Conservation (phyloP, 2,888 invertebrate species). For the Sialis fuliginosa region DNA sequence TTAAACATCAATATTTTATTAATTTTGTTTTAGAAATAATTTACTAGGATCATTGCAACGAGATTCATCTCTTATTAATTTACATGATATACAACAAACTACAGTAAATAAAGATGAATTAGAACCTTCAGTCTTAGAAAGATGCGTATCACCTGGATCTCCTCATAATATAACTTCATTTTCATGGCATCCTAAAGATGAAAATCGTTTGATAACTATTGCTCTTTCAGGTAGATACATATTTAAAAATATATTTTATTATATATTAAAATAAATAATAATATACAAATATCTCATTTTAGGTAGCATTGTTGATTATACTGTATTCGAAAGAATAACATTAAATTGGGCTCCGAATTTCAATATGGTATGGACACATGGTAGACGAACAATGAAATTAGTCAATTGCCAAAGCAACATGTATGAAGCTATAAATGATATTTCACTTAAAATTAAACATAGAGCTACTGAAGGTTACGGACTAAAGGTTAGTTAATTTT, state of each 20-base stretch:
- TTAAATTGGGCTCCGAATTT: slow-evolving; percentile 62
- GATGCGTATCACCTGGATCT: slow-evolving; percentile 35
- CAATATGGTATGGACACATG: slow-evolving; percentile 58
- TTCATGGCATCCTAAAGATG: slow-evolving; percentile 75
- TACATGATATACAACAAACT: slow-evolving; percentile 73
- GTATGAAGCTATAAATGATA: slow-evolving; percentile 42
- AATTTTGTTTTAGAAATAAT: slow-evolving; percentile 35
- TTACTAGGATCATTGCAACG: slow-evolving; percentile 65
- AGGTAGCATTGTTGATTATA: slow-evolving; percentile 52
- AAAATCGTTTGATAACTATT: slow-evolving; percentile 56
- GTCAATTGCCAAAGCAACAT: slow-evolving; percentile 32
- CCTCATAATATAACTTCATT: slow-evolving; percentile 46
- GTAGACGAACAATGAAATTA: slow-evolving; percentile 43
- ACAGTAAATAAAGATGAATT: slow-evolving; percentile 48
- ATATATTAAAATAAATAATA: not conserved
- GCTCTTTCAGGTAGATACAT: slow-evolving; percentile 29
- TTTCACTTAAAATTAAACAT: slow-evolving; percentile 52
- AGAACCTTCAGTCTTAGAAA: slow-evolving; percentile 58
- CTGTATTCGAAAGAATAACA: slow-evolving; percentile 65
- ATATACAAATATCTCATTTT: slow-evolving; percentile 9
- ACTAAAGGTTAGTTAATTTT: slow-evolving; percentile 39
- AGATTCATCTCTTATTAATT: slow-evolving; percentile 55
- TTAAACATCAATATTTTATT: not conserved
- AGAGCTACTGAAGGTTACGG: slow-evolving; percentile 63
- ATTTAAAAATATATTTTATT: not conserved